A percentile compares a stretch with the other conserved stretches of the same genome.
Conservation (phyloP, 2,113 vertebrate genomes). For the Atrichornis clamosus region DNA sequence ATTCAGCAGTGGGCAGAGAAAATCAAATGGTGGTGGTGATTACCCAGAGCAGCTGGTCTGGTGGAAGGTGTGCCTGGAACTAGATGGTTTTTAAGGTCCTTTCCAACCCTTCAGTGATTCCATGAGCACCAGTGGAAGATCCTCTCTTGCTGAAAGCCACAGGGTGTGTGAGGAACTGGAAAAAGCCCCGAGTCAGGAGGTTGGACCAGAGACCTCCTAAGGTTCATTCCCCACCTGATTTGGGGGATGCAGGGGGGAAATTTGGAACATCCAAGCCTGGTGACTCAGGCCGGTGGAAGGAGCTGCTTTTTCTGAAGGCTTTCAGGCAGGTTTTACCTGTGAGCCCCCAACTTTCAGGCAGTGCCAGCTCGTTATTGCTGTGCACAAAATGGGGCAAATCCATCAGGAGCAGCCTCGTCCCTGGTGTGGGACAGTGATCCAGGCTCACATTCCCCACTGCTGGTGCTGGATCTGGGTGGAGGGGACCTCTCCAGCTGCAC, state of each 20-base stretch:
- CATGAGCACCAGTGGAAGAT: background rate
- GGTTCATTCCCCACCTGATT: background rate
- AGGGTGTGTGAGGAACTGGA: background rate
- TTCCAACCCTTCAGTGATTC: background rate
- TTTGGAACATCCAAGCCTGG: background rate
- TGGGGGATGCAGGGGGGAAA: background rate
- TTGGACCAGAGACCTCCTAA: background rate
- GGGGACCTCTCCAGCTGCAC: background rate
- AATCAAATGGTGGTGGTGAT: background rate
- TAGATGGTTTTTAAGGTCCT: background rate
- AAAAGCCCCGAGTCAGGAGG: background rate
- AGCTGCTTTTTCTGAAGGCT: background rate
- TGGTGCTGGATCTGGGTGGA: background rate
- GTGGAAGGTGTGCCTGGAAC: background rate
- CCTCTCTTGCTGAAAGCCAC: background rate
- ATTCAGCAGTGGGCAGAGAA: background rate
- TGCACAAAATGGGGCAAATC: no score
- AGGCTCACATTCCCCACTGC: no score
- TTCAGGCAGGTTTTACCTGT: background rate
- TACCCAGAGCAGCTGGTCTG: background rate
- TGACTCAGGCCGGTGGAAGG: background rate
- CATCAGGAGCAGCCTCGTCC: background rate
- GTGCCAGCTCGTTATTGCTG: no score
- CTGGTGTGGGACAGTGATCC: background rate
- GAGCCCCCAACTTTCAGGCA: no score